Evolutionary conservation across 2,888 invertebrate species (phyloP), one percentile per base, ranked within the genome.

Genomic region (Latheticus oryzae): DNA sequence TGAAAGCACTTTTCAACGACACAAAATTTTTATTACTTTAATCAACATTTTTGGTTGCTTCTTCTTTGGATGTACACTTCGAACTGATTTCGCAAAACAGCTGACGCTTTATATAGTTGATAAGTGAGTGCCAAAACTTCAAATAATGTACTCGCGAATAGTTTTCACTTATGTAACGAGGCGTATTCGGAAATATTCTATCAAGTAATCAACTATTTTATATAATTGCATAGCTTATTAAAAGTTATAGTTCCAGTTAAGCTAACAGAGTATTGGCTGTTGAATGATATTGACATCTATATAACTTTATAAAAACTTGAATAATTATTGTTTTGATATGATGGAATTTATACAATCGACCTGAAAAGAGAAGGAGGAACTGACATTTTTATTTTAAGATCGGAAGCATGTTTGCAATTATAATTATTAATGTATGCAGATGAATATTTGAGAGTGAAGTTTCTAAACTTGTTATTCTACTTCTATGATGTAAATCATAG

Each of bases 61-160:
- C 7, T 3, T 5, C 11, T 15, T 8, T 9, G 7, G 38, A 9
- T 38, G 12, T 21, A 33, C 33, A 16, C 8, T 12, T 12, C 17
- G 37, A 35, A 35, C 48, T 48, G 48, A 48, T 48, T 48, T 48
- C 26, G 37, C 17, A 17, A 35, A 37, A 15, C 11, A n/a, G n/a
- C n/a, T n/a, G 23, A 16, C 26, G 37, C 5, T 26, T 48, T 48
- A 16, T 48, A 48, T 48, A 48, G n/a, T 12, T 16, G 13, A 15
- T 15, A 15, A 33, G 26, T 48, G 24, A 5, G 16, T 26, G 37
- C 15, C 30, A 17, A 32, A 26, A 11, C 21, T 37, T 45, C n/a
- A 43, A 4, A 26, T 30, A 37, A 17, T 17, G 5, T 42, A 24
- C 43, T 5, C 8, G 1, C 9, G 4, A 9, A n/a, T 32, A 7